Conservation (phyloP, 2,888 invertebrate species). For the Sinhomidia bicolor region DNA sequence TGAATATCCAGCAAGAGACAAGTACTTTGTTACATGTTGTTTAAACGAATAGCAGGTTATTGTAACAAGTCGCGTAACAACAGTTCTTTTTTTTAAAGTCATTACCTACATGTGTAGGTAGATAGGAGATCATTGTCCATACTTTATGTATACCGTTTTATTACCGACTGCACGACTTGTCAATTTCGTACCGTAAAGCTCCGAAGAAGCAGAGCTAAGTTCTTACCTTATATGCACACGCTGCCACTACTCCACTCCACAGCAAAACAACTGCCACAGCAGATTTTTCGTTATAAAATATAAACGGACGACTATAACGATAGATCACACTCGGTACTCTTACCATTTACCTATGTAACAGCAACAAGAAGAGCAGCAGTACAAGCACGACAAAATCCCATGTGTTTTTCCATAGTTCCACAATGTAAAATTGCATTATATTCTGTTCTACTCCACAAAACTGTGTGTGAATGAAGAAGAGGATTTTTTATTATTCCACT, state of each 20-base stretch:
- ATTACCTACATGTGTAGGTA: not conserved
- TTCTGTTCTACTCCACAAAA: too few relatives aligned
- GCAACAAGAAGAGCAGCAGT: not conserved
- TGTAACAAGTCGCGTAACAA: too few relatives aligned
- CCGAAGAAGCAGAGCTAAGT: not conserved
- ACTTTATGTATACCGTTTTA: not conserved
- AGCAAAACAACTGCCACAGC: not conserved
- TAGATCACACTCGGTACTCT: too few relatives aligned
- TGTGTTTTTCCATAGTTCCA: slow-evolving; percentile 6
- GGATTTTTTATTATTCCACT: not conserved
- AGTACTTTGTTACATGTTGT: too few relatives aligned
- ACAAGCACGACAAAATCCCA: not conserved
- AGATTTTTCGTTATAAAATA: not conserved
- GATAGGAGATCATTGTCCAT: not conserved
- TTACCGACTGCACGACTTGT: too few relatives aligned
- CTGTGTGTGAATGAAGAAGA: too few relatives aligned
- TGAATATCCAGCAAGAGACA: too few relatives aligned
- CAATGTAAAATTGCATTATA: slow-evolving; percentile 3
- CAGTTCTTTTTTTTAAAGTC: too few relatives aligned
- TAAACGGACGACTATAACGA: too few relatives aligned
- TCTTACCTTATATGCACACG: not conserved
- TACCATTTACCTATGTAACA: not conserved
- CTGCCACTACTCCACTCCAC: not conserved
- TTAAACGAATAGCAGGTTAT: too few relatives aligned
- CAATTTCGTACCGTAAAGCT: not conserved